Evolutionary conservation across 2,888 invertebrate species (phyloP), one percentile per base, ranked within the genome.

Genomic region (Ornithoptera alexandrae): DNA sequence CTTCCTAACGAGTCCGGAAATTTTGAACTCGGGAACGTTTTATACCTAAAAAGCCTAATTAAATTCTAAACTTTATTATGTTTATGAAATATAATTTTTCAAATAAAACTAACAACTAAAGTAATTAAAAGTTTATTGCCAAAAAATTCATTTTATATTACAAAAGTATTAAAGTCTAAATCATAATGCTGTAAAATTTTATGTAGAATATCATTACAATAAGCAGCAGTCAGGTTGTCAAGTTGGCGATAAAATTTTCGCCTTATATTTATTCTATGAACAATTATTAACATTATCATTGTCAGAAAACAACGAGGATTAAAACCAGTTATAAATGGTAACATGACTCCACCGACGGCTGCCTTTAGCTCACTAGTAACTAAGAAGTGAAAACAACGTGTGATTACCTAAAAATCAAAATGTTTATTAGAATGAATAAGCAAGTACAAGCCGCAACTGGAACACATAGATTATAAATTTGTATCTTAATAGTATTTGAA

Each of bases 261-360:
- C 72, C 74, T 68, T 59, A 72, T 69, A 72, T 62, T 58, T 66
- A 72, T 67, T 72, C 62, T 72, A 71, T 73, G 63, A 71, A 70
- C 67, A 73, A 71, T 59, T 63, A 70, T 58, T 63, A 70, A 30
- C 66, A 71, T 68, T 68, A 72, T 46, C 68, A 71, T 74, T 73
- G 60, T 70, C 73, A 69, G 59, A 56, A 17, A 63, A 74, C 72
- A 75, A 77, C 72, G 74, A 75, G 68, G 74, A 74, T 73, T 73
- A 74, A 71, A 75, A 73, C 77, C 78, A 77, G 77, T 75, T 78
- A 76, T 77, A 82, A 84, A 85, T 88, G 92, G 92, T 92, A 92
- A 92, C 92, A 86, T 87, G 88, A 89, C 88, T 87, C 92, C 92
- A 92, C 92, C 92, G 80, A 89, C 86, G 88, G 89, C 90, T 88